Evolutionary conservation across 23 tunicate species (phyloP).

Genomic region (Styela clava): DNA sequence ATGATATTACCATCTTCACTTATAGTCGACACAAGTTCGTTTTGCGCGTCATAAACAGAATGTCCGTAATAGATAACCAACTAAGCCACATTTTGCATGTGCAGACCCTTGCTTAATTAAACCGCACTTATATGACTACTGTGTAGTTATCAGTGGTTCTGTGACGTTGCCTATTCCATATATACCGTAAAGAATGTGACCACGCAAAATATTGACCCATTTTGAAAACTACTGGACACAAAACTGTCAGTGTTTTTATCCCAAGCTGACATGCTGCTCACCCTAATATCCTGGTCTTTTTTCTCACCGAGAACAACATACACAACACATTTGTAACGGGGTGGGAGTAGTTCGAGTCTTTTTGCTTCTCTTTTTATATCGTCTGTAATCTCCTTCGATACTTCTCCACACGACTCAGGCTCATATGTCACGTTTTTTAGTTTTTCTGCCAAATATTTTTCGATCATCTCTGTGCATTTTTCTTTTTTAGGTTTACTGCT

Average conservation of each 20-base stretch:
- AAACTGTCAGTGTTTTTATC: slow-evolving; percentile 55
- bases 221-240: slow-evolving; percentile 61
- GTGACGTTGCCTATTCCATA: slow-evolving; percentile 50
- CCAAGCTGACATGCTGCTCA: slow-evolving; percentile 84
- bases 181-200: slow-evolving; percentile 76
- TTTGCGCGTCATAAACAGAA: too few species aligned
- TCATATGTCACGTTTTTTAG: slow-evolving; percentile 44
- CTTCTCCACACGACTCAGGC: slow-evolving; percentile 4
- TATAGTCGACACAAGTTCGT: too few species aligned
- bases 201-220: slow-evolving; percentile 56
- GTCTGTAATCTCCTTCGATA: slow-evolving; percentile 49
- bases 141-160: too few species aligned
- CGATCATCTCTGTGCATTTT: slow-evolving; percentile 39
- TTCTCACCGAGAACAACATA: slow-evolving; percentile 73
- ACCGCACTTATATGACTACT: too few species aligned
- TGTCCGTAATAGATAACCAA: too few species aligned
- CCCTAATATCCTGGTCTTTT: slow-evolving; percentile 55
- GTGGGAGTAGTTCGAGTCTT: slow-evolving; percentile 33
- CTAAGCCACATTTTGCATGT: too few species aligned
- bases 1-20: too few species aligned
- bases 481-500: slow-evolving; percentile 28
- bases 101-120: too few species aligned
- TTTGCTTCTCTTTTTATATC: slow-evolving; percentile 21
- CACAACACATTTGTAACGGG: slow-evolving; percentile 76
- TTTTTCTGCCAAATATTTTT: slow-evolving; percentile 26